Evolutionary conservation across 2,113 vertebrate species (phyloP), one percentile per base, ranked within the genome.

Genomic region (Carlito syrichta): DNA sequence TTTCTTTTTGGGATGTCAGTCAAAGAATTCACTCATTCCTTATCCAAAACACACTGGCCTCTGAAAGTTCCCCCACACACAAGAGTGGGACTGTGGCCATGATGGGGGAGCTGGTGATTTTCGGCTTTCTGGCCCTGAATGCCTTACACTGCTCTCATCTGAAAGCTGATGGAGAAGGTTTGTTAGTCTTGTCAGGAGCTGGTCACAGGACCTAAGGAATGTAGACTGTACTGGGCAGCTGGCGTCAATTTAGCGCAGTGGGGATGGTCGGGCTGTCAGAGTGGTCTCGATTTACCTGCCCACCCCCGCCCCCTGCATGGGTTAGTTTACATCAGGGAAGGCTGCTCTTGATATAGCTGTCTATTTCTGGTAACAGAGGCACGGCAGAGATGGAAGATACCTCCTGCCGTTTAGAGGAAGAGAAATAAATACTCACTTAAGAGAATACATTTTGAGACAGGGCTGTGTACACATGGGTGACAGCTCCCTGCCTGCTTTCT

Each of bases 151-250:
- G 94, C 73, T 87, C 68, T 92, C 85, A 69, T n/a, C 97, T 96
- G 96, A 92, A 98, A 96, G 96, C 82, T 56, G 56, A 74, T 90
- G 92, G 91, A 96, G 95, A 97, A 94, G 94, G 62, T 97, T 98
- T 97, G 92, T 97, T 97, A 95, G 93, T 97, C 93, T 97, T 95
- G 62, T 97, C 0, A 69, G 97, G 97, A 98, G 97, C 94, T 68
- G 23, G 94, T 96, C 79, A 89, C 83, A 95, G 96, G 93, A 98
- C 96, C 97, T 97, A 54, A 98, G 92, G 97, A 98, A 96, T 97
- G 97, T 86, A 69, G 95, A 69, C 88, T 58, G n/a, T 87, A 96
- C 93, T 97, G 96, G 97, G 94, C 96, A 98, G 97, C 97, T 97
- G 97, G 95, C 91, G 35, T 98, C 87, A 89, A 92, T 98, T 83